Evolutionary conservation across 2,888 invertebrate species (phyloP).

Genomic region (Cerastis leucographa): DNA sequence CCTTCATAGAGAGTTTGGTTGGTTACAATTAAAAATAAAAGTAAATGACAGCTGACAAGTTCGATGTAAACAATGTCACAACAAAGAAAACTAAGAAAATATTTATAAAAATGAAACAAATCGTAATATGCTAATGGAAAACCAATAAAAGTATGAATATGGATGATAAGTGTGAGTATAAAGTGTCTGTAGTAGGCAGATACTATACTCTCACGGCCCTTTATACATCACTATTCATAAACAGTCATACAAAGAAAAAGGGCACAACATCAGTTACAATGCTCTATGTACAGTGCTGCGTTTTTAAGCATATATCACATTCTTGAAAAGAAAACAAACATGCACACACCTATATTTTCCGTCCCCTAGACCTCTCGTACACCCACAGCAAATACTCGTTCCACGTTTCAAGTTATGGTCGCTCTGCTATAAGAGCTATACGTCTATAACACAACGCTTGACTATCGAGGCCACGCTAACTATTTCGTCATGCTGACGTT

Average conservation of each 20-base stretch:
- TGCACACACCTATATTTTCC: constrained; percentile 39
- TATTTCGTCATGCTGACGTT: constrained; percentile 74
- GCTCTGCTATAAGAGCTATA: constrained; percentile 19
- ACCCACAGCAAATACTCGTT: constrained; percentile 41
- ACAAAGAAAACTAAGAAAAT: too few relatives aligned
- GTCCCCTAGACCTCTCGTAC: constrained; percentile 24
- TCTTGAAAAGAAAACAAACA: constrained; percentile 6
- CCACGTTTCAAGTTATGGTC: constrained; percentile 64
- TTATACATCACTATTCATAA: neutral
- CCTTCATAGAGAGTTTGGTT: too few relatives aligned
- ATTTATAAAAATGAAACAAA: too few relatives aligned
- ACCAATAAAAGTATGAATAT: too few relatives aligned
- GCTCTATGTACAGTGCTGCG: neutral
- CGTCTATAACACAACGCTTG: constrained; percentile 63
- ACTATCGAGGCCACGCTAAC: constrained; percentile 78
- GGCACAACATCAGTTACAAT: neutral
- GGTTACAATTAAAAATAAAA: too few relatives aligned
- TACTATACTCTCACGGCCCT: neutral
- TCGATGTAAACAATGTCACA: too few relatives aligned
- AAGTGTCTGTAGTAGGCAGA: too few relatives aligned
- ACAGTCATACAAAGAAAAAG: neutral
- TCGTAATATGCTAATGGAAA: too few relatives aligned
- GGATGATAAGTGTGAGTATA: too few relatives aligned
- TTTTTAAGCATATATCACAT: neutral
- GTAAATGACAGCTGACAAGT: too few relatives aligned